A percentile compares a stretch with the other conserved stretches of the same genome.
Evolutionary conservation across 2,888 invertebrate genomes (phyloP).

Genomic region (Pteria penguin): DNA sequence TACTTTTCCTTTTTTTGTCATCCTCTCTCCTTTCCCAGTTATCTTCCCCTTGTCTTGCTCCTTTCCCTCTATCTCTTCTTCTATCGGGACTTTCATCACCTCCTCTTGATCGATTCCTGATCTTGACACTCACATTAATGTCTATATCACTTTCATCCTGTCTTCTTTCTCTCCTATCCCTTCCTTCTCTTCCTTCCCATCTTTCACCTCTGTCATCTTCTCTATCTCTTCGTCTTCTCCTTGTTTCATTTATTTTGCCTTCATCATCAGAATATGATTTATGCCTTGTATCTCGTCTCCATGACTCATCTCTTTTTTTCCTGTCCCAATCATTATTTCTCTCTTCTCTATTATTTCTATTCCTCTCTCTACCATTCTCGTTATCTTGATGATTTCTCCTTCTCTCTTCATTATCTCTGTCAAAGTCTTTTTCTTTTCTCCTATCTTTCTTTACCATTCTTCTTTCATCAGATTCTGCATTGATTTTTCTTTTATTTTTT

Average conservation of each 20-base stretch:
- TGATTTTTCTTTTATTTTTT: too few species aligned
- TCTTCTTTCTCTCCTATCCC: constrained; percentile 30
- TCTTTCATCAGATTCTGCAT: too few species aligned
- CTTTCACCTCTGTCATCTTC: constrained; percentile 10
- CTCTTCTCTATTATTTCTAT: constrained; percentile 22
- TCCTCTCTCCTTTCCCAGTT: too few species aligned
- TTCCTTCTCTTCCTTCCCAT: constrained; percentile 18
- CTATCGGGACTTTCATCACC: constrained; percentile 31
- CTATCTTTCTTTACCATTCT: constrained; percentile 15
- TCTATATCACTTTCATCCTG: constrained; percentile 24
- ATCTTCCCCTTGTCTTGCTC: too few species aligned
- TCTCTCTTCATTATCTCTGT: constrained; percentile 27
- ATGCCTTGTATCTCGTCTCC: constrained; percentile 22
- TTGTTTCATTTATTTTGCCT: constrained; percentile 6
- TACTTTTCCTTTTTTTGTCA: not conserved
- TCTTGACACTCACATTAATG: not conserved
- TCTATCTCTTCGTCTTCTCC: not conserved
- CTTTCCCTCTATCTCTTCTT: constrained; percentile 4
- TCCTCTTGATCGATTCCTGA: not conserved
- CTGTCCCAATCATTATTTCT: constrained; percentile 5
- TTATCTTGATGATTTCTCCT: constrained; percentile 18
- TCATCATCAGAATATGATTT: constrained; percentile 9
- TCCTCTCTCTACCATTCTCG: constrained; percentile 28
- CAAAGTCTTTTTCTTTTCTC: constrained; percentile 23
- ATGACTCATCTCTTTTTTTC: constrained; percentile 21